phyloP scores from a whole-genome alignment of 2,113 vertebrate genomes.

The Phyllostomus discolor region DNA sequence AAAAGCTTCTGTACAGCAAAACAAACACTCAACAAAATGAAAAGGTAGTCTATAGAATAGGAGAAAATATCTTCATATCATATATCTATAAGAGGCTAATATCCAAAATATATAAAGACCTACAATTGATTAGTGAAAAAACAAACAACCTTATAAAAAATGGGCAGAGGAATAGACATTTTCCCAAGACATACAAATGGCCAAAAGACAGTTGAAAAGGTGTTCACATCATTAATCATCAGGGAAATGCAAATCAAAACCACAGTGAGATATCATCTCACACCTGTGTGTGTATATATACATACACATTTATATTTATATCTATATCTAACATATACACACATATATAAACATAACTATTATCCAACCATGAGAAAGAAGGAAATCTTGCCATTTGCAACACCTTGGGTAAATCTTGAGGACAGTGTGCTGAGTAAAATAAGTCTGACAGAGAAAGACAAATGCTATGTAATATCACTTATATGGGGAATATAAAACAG shows the following conservation, averaged over 20 bases:
- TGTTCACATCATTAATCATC: not conserved
- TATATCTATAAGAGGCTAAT: not conserved
- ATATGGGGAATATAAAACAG: not conserved
- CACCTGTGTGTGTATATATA: not conserved
- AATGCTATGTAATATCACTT: not conserved
- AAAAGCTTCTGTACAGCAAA: not conserved
- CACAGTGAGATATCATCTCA: not conserved
- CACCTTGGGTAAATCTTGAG: not conserved
- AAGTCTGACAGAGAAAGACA: not conserved
- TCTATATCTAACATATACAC: not conserved
- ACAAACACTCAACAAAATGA: not conserved
- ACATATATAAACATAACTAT: not conserved
- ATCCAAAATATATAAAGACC: not conserved
- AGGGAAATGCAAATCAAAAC: not conserved
- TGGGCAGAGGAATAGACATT: not conserved
- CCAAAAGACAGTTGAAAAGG: not conserved
- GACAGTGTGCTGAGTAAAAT: not conserved
- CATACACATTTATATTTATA: not conserved
- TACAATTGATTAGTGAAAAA: not conserved
- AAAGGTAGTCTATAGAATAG: not conserved
- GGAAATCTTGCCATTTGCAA: not conserved
- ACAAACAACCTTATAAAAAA: not conserved
- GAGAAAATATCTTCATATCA: not conserved
- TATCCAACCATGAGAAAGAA: not conserved
- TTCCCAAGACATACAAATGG: not conserved